A percentile compares a stretch with the other conserved stretches of the same genome.
These are phyloP conservation scores for Argyresthia goedartella DNA, from an alignment of 2,888 invertebrate genomes.

Conservation along the genomic window DNA sequence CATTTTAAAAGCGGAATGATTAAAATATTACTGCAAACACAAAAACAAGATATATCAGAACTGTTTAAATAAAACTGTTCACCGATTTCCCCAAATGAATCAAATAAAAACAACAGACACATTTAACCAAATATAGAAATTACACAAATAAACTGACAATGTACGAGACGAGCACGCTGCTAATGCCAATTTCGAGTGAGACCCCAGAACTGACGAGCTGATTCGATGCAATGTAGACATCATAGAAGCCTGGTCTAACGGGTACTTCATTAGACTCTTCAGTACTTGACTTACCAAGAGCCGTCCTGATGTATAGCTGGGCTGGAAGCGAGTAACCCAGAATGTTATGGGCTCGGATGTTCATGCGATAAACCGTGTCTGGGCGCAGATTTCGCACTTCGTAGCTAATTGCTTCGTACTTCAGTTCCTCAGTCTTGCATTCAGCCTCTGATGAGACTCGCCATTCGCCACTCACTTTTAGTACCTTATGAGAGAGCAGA, in stretches of 20 bases:
- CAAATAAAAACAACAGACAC: background rate
- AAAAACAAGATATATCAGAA: background rate
- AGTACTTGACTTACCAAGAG: conserved; percentile 82
- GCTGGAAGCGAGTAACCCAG: conserved; percentile 87
- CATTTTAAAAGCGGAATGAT: background rate
- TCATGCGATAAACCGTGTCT: conserved; percentile 87
- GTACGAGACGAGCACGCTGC: conserved; percentile 26
- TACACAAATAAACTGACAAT: conserved; percentile 49
- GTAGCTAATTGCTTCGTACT: conserved; percentile 73
- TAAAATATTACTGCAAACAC: background rate
- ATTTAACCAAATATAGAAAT: conserved; percentile 9
- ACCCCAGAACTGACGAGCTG: conserved; percentile 30
- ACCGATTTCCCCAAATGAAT: background rate
- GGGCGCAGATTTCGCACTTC: conserved; percentile 79
- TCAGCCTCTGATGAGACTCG: conserved; percentile 58
- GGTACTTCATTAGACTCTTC: conserved; percentile 59
- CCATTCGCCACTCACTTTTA: conserved; percentile 79
- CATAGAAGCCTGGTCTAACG: conserved; percentile 60
- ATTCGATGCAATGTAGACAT: conserved; percentile 55
- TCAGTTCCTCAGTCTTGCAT: conserved; percentile 73
- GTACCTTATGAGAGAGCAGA: conserved; percentile 55
- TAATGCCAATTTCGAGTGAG: conserved; percentile 34
- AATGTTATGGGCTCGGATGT: conserved; percentile 86
- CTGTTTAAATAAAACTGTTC: background rate
- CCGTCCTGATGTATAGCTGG: conserved; percentile 85